Percentiles rank a stretch among this genome's conserved stretches.
These are phyloP conservation scores for Macropus fuliginosus DNA, from an alignment of 2,797 vertebrate genomes.

Conservation along the genomic window DNA sequence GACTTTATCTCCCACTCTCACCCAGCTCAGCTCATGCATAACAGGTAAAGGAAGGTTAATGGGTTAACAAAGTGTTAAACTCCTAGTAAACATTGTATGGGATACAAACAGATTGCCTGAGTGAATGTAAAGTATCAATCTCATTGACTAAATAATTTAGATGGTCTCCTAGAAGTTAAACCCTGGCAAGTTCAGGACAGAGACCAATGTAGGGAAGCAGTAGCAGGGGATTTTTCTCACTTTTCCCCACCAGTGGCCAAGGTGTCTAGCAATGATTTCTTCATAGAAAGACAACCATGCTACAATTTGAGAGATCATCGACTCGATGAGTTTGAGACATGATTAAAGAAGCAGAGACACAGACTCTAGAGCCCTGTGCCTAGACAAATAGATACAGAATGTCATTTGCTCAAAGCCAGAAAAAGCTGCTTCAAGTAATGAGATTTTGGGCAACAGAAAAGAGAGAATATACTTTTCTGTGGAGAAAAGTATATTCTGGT, in stretches of 20 bases:
- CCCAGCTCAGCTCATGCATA: neutral
- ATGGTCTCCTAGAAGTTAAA: neutral
- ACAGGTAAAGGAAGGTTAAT: neutral
- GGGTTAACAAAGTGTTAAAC: neutral
- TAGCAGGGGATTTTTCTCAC: neutral
- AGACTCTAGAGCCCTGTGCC: neutral
- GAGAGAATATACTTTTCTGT: neutral
- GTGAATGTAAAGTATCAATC: neutral
- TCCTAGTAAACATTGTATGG: neutral
- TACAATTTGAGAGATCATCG: neutral
- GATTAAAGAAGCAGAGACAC: neutral
- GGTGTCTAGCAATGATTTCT: neutral
- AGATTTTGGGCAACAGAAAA: neutral
- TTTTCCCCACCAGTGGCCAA: neutral
- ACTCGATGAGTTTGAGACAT: neutral
- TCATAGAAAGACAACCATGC: neutral
- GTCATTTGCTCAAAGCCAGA: neutral
- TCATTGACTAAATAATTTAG: neutral
- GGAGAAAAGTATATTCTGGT: neutral
- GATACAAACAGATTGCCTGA: neutral
- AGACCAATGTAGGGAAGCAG: neutral
- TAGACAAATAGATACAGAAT: neutral
- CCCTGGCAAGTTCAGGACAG: neutral
- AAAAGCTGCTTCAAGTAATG: neutral
- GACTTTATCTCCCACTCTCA: neutral